Evolutionary conservation across 2,113 vertebrate species (phyloP), one percentile per base, ranked within the genome.

Genomic region (Callaeas wilsoni): DNA sequence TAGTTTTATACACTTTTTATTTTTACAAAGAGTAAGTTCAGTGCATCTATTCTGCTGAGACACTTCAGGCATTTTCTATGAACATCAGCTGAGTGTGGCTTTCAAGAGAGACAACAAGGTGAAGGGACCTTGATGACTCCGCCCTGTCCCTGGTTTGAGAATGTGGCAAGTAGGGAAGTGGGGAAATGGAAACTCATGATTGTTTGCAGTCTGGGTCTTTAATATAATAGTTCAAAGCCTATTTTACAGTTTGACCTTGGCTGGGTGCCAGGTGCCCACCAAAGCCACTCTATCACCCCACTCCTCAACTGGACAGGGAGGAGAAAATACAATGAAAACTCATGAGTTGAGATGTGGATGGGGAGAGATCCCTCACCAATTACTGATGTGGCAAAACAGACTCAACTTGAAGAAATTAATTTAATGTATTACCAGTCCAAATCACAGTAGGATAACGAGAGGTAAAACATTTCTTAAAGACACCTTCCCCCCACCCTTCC

Each of bases 281-380:
- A 62, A 68, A 90, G 32, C 12, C 27, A 7, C 35, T 62, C 21
- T 69, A 12, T 55, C 63, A 35, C 4, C 7, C 9, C 9, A 21
- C 17, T 55, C 30, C 41, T 33, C 30, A 52, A 7, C 2, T 21
- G 53, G 26, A 49, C 26, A 55, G 16, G 26, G 21, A 12, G 69
- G n/a, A 76, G 17, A 55, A 69, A 35, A 69, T 42, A 10, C 14
- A 49, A 1, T 42, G 41, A 33, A 69, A 55, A 7, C 22, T 42
- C 56, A 2, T 37, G n/a, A 29, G 15, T 8, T 42, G 22, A 49
- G 47, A 25, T 62, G 55, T 5, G 6, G 17, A 26, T 0, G 0
- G 16, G 41, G 15, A 63, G 15, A 70, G 47, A 32, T 23, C 12
- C 42, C 30, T 76, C 22, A 35, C 10, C 1, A 0, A 9, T 77